Conservation (phyloP, 2,888 invertebrate species). For the Branchellion lobata region DNA sequence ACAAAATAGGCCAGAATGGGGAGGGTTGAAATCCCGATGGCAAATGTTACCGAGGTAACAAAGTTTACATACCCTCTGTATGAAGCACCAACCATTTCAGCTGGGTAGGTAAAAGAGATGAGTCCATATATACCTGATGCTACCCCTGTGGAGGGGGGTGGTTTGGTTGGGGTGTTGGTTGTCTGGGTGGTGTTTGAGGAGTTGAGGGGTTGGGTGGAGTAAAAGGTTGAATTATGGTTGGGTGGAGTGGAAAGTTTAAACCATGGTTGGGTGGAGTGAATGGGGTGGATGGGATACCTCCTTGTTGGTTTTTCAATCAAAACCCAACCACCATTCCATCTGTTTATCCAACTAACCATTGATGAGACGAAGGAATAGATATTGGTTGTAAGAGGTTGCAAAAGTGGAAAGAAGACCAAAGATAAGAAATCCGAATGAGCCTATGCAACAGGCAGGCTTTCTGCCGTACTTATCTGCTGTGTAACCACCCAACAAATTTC, state of each 20-base stretch:
- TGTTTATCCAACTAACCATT: not conserved
- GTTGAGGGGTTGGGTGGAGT: too few species aligned
- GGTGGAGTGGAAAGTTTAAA: too few species aligned
- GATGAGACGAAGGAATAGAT: not conserved
- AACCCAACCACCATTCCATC: too few species aligned
- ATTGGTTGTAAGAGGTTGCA: conserved; percentile 40
- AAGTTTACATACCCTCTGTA: conserved; percentile 50
- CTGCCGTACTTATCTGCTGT: conserved; percentile 51
- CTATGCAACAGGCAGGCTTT: conserved; percentile 44
- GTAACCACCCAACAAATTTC: conserved; percentile 50
- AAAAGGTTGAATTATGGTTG: not conserved
- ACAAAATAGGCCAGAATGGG: conserved; percentile 53
- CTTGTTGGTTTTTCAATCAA: too few species aligned
- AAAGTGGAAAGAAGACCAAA: conserved; percentile 43
- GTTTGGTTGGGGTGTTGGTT: not conserved
- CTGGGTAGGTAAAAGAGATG: conserved; percentile 48
- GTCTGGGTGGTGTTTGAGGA: not conserved
- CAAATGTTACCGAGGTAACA: conserved; percentile 49
- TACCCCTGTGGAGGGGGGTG: conserved; percentile 43
- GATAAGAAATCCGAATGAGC: conserved; percentile 42
- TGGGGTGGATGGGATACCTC: too few species aligned
- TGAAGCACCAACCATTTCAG: conserved; percentile 50
- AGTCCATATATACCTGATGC: conserved; percentile 47
- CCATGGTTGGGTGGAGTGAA: too few species aligned
- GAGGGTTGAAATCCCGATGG: conserved; percentile 52